Percentiles rank a stretch among this genome's conserved stretches.
phyloP scores from a whole-genome alignment of 2,113 vertebrate genomes.

The Gulo gulo region DNA sequence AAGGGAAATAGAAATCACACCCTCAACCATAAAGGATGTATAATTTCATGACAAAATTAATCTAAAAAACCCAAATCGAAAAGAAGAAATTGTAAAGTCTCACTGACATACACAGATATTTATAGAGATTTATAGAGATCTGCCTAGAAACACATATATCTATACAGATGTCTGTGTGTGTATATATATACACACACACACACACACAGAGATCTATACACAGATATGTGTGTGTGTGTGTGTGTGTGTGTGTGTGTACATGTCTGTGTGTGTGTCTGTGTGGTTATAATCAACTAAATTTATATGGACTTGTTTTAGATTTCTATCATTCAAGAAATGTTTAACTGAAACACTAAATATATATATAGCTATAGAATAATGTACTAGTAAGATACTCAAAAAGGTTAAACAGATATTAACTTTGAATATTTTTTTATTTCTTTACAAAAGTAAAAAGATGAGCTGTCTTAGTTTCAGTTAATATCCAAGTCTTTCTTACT shows the following conservation, averaged over 20 bases:
- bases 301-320: neutral
- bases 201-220: too few relatives aligned
- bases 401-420: neutral
- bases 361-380: neutral
- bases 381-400: neutral
- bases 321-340: neutral
- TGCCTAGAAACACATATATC: neutral
- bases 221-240: neutral
- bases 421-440: neutral
- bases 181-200: rapidly evolving
- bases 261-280: too few relatives aligned
- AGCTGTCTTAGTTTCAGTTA: neutral
- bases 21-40: neutral
- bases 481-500: neutral
- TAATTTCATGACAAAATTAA: neutral
- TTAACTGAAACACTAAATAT: neutral
- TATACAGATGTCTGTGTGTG: neutral
- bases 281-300: neutral
- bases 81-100: neutral
- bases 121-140: neutral
- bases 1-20: neutral
- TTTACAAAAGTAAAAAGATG: neutral
- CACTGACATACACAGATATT: neutral
- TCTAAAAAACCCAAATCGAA: neutral
- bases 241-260: neutral